Base-by-base conservation (phyloP, 1,140 invertebrate genomes). In the Drosophila murphyi region DNA sequence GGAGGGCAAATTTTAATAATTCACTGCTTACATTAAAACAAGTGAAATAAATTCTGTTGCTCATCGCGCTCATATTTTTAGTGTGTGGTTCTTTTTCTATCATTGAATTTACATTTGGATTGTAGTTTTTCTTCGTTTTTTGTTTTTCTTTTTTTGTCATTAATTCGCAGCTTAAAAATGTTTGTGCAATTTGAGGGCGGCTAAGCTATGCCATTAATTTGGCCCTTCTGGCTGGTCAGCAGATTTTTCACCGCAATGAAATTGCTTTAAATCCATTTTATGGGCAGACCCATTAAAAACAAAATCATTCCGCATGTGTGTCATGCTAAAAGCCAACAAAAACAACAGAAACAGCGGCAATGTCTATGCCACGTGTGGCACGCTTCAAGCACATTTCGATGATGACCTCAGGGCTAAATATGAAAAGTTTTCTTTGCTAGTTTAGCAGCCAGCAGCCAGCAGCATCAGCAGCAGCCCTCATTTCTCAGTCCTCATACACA, bases 211-310 rank as follows among this genome's bases (percentile, higher is more conserved):
- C 73, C 83, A 87, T 87, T 87, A 87, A 87, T 87, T 83, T 88
- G 64, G 80, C 70, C 88, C 79, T 68, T 8, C 32, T 47, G 75
- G 48, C 28, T 55, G 81, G 82, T 87, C 82, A 86, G 83, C 82
- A 86, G 55, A 76, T 70, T 88, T 73, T 64, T 37, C 32, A 86
- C 81, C 61, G 35, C 82, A 81, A 85, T 80, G 59, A 85, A 86
- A 87, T 82, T 70, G 78, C 82, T 88, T 89, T 88, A 88, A 87
- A 87, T 87, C 76, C 69, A 65, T 86, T 87, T 87, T 87, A 87
- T 88, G 83, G 60, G 62, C 67, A 20, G 35, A 54, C 76, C 80
- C 85, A 70, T 74, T 74, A 74, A 74, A 70, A 63, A 70, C 45
- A 62, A 70, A 74, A 43, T 70, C 37, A 62, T 41, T 5, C 57